Base-by-base conservation (phyloP, 2,797 vertebrate genomes). In the Crax fasciolata region DNA sequence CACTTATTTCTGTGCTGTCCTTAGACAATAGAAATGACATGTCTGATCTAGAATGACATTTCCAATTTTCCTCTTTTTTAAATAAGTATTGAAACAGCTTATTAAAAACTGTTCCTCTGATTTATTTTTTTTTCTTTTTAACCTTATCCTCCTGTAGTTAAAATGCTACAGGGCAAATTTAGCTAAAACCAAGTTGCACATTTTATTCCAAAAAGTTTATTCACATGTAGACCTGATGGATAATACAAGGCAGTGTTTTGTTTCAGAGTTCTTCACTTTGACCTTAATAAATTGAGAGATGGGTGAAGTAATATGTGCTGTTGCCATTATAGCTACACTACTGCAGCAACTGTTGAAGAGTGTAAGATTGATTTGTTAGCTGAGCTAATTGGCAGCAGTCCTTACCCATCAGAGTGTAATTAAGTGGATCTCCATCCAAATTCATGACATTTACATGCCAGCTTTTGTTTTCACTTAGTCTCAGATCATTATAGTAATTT, bases 361-460 rank as follows among this genome's bases (percentile, higher is more conserved):
- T 54, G 18, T 0, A 1, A 76, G 72, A 74, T 16, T 62, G 54
- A 93, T 86, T 80, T 90, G 51, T 89, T 89, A 90, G 71, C 54
- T 85, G 74, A 82, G 70, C 62, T 97, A 90, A 96, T 63, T 96
- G 90, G 74, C 88, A 94, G 70, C 55, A 79, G 61, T 73, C 46
- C 70, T 89, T 83, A 89, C 59, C 66, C 66, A 83, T 91, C 83
- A 23, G 13, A 94, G 62, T 79, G 74, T 79, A 91, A 81, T 92
- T 93, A 94, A 77, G 79, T 74, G n/a, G 58, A 95, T 93, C 57
- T 55, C 35, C 20, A 35, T 75, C 72, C 58, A 76, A 90, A 93
- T 94, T 88, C 83, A 78, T 89, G 67, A 23, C 43, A 70, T 83
- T 94, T 93, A 73, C 86, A 61, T 92, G 48, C 27, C 1, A 15